Conservation (phyloP, 2,113 vertebrate genomes). For the Perca flavescens region DNA sequence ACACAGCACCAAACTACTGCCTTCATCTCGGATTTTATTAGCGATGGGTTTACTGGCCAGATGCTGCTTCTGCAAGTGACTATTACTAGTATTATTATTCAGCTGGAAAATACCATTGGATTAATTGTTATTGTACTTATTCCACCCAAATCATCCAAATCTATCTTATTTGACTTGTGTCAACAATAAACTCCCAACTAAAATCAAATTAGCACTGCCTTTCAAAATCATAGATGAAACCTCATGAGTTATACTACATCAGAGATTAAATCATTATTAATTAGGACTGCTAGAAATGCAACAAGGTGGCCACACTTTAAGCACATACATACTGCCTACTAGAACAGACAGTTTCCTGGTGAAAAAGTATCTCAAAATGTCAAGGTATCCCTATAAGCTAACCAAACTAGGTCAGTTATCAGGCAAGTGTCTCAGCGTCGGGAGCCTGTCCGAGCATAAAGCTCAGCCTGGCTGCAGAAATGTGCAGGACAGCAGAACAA, state of each 20-base stretch:
- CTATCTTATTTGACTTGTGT: not conserved
- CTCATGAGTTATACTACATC: not conserved
- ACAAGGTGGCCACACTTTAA: not conserved
- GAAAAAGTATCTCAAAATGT: not conserved
- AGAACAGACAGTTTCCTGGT: conserved; percentile 4
- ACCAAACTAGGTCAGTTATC: conserved; percentile 7
- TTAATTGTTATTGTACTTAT: not conserved
- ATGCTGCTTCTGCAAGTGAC: not conserved
- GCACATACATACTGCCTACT: not conserved
- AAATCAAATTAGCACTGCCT: not conserved
- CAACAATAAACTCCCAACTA: not conserved
- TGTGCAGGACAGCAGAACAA: conserved; percentile 47
- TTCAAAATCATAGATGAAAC: not conserved
- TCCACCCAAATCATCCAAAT: not conserved
- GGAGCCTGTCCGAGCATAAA: conserved; percentile 10
- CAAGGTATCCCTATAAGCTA: not conserved
- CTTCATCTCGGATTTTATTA: not conserved
- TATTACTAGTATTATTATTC: not conserved
- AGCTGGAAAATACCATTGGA: not conserved
- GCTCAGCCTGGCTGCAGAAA: conserved; percentile 35
- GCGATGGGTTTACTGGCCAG: not conserved
- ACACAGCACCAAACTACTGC: conserved; percentile 1
- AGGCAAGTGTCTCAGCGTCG: not conserved
- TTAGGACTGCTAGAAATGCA: not conserved
- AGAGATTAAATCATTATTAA: not conserved